Evolutionary conservation across 1,140 invertebrate genomes (phyloP), one percentile per base, ranked within the genome.

Genomic region (Oryctes rhinoceros): DNA sequence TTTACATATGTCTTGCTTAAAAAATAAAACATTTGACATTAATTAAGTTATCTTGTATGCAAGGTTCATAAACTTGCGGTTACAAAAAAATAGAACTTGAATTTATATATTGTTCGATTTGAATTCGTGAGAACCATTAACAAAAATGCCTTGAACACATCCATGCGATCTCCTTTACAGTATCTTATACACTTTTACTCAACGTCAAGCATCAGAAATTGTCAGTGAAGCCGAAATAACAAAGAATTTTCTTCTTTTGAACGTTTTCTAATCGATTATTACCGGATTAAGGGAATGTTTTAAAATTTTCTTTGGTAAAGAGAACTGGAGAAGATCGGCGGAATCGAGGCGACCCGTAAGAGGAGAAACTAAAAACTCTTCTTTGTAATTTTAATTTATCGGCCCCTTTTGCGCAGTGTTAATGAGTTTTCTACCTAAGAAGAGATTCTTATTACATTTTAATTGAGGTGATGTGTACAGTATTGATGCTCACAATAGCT

Each of bases 401-500:
- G 79, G 80, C 79, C 81, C 82, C 84, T 85, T 84, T 85, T 81
- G 84, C 83, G 78, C 81, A 81, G 84, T 86, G 84, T 86, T 86
- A 86, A 86, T 86, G 85, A 86, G 85, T 86, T 85, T 85, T 82
- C 81, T 85, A 85, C 83, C 82, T 83, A 83, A 83, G 83, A 83
- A 79, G 81, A 84, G 84, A 85, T 86, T 86, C 85, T 86, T 86
- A 86, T 86, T 87, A 87, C 85, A 83, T 87, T 86, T 87, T 87
- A 87, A 87, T 87, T 87, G 86, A 87, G 85, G 83, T 85, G 85
- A 86, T 84, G 85, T 86, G 85, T 86, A 85, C 83, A 81, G 83
- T 85, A 86, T 86, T 85, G 85, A 85, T 83, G 85, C 82, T 81
- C 82, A 87, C 85, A 86, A 86, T 86, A 84, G 83, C 80, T 81